Conservation (phyloP, 2,888 invertebrate species). For the Diadegma fenestrale region DNA sequence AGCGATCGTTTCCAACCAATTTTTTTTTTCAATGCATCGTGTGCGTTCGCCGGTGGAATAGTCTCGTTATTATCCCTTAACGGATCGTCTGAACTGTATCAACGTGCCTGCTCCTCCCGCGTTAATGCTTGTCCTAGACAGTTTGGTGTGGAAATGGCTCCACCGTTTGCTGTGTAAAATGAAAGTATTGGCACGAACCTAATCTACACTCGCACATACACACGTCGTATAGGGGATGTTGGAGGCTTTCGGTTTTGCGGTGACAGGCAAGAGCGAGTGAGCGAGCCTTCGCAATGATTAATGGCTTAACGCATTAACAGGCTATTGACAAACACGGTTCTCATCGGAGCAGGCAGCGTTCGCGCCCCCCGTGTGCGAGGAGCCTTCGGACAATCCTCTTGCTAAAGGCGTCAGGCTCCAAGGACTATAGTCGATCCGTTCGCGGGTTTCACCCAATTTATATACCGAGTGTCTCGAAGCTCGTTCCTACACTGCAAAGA, state of each 20-base stretch:
- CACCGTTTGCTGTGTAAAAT: constrained; percentile 23
- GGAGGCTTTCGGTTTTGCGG: constrained; percentile 77
- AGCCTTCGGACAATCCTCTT: constrained; percentile 59
- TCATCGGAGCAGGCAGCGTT: constrained; percentile 75
- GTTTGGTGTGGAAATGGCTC: not conserved
- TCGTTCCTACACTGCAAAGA: too few relatives aligned
- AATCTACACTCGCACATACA: not conserved
- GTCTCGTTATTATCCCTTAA: constrained; percentile 2
- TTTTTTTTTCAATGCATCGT: too few relatives aligned
- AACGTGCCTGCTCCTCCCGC: not conserved
- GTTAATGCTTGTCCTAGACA: constrained; percentile 36
- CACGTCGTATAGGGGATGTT: constrained; percentile 66
- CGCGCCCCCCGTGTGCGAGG: constrained; percentile 44
- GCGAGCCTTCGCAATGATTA: constrained; percentile 84
- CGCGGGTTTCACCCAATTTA: constrained; percentile 21
- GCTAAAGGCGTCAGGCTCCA: constrained; percentile 52
- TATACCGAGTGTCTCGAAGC: not conserved
- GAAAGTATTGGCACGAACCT: not conserved
- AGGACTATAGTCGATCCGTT: constrained; percentile 55
- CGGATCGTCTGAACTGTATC: constrained; percentile 1
- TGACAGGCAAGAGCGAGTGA: constrained; percentile 76
- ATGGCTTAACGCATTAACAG: constrained; percentile 85
- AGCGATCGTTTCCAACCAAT: too few relatives aligned
- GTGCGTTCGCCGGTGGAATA: not conserved
- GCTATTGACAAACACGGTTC: constrained; percentile 85